Evolutionary conservation across 2,888 invertebrate species (phyloP), one percentile per base, ranked within the genome.

Genomic region (Pammene fasciana): DNA sequence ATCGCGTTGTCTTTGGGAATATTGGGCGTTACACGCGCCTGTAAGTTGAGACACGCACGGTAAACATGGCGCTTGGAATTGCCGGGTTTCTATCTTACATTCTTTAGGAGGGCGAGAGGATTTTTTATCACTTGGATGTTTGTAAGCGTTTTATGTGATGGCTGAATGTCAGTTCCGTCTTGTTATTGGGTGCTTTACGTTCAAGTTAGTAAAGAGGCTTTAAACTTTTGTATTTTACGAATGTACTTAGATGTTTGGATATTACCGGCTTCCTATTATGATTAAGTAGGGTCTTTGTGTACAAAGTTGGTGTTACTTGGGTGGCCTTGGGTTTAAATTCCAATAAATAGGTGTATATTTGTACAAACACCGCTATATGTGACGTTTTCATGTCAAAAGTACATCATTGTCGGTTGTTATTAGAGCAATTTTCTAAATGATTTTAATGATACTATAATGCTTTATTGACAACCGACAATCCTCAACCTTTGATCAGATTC

Each of bases 1-100:
- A 55, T 55, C 59, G 64, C 66, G 65, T 72, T 67, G 66, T 68
- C 68, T 72, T 66, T 66, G 60, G 57, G 45, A 50, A 68, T 65
- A 70, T 70, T 59, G 70, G 65, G 8, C 65, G 59, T 45, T 59
- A 70, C 68, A 65, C 65, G 65, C 64, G 68, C 38, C 54, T 59
- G 68, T 65, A 65, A 68, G 68, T 68, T 36, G 65, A 68, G 50
- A 68, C 57, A 68, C 52, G 54, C 45, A 46, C 65, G 70, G 70
- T 70, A 70, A 70, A 70, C 70, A 70, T 43, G 70, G 59, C 14
- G 55, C 54, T 46, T 41, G 41, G 34, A 65, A 68, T 65, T 68
- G 70, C 41, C 16, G 54, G 54, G 54, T 26, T 68, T 60, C 48
- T 56, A 62, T 64, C 57, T 64, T 52, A 68, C 64, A 64, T 68